These are phyloP conservation scores for Phataginus tricuspis DNA, from an alignment of 2,797 vertebrate species.

Conservation along the genomic window DNA sequence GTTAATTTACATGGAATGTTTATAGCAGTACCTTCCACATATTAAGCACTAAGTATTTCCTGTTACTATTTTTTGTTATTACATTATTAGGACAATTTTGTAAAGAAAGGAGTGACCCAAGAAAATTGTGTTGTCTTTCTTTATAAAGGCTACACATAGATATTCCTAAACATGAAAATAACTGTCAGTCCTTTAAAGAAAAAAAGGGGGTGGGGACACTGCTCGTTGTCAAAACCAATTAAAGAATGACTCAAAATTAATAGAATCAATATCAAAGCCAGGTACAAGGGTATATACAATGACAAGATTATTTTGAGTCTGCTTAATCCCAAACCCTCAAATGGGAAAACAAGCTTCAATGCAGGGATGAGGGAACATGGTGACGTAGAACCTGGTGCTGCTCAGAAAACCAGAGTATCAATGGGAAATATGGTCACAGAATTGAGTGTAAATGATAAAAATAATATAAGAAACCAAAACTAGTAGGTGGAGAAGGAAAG, in stretches of 20 bases:
- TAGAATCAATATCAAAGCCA: neutral
- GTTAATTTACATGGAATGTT: neutral
- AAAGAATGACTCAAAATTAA: neutral
- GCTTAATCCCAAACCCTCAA: no score
- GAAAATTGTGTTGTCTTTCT: neutral
- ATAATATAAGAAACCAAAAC: neutral
- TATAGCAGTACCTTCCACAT: neutral
- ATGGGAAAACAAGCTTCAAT: no score
- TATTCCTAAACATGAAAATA: neutral
- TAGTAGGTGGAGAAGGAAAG: neutral
- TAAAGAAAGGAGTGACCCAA: neutral
- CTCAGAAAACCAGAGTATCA: no score
- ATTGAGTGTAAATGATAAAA: neutral
- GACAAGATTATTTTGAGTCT: no score
- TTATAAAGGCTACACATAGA: neutral
- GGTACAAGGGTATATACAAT: no score
- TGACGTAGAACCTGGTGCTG: no score
- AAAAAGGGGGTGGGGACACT: neutral
- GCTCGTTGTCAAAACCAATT: neutral
- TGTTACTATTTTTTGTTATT: neutral
- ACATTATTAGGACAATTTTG: neutral
- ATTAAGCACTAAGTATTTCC: neutral
- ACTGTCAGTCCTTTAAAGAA: neutral
- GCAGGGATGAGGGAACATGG: no score
- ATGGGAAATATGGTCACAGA: neutral